These are phyloP conservation scores for Harpegnathos saltator DNA, from an alignment of 1,140 invertebrate genomes.

Conservation along the genomic window DNA sequence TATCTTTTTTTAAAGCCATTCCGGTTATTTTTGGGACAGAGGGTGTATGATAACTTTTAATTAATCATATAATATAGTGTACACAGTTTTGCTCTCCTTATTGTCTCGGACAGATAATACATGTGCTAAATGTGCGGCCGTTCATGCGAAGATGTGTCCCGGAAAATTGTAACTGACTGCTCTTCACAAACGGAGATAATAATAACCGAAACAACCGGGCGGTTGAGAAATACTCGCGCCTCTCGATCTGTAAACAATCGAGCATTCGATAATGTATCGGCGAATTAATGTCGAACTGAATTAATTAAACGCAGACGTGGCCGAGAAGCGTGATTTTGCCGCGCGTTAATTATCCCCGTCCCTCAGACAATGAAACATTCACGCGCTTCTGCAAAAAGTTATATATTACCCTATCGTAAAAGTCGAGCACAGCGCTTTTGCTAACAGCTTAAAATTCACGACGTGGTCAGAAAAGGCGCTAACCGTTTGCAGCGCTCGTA, in stretches of 20 bases:
- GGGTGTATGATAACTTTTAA: too few species aligned
- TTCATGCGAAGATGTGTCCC: neutral
- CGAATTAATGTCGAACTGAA: neutral
- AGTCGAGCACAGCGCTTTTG: slow-evolving; percentile 35
- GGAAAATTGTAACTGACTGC: neutral
- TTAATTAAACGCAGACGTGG: neutral
- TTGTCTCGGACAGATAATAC: neutral
- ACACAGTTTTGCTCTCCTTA: too few species aligned
- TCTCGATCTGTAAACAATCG: neutral
- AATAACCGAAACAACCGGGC: neutral
- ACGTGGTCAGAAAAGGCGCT: neutral
- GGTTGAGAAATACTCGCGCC: neutral
- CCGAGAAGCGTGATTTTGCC: neutral
- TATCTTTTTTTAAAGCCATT: too few species aligned
- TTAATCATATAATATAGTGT: too few species aligned
- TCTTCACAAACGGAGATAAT: neutral
- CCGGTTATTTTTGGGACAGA: too few species aligned
- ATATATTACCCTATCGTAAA: slow-evolving; percentile 55
- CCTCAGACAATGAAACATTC: slow-evolving; percentile 57
- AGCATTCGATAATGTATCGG: neutral
- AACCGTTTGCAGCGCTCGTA: slow-evolving; percentile 37
- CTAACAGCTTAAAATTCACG: slow-evolving; percentile 21
- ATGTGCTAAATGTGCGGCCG: neutral
- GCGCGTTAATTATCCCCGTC: slow-evolving; percentile 21
- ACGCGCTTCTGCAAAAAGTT: slow-evolving; percentile 19